Evolutionary conservation across 2,888 invertebrate species (phyloP), one percentile per base, ranked within the genome.

Genomic region (Pandemis heparana): DNA sequence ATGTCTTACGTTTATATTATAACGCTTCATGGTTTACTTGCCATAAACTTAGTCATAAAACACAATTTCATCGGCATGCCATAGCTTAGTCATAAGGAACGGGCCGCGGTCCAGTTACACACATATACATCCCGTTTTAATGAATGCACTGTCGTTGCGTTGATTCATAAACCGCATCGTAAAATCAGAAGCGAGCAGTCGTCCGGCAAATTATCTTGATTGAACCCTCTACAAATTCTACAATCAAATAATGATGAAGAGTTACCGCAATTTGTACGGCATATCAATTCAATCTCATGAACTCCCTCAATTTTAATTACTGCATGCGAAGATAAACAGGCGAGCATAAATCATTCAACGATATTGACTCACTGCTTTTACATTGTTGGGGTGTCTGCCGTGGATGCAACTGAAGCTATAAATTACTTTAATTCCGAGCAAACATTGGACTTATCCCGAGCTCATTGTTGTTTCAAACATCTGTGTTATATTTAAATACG

Each of bases 121-220:
- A 80, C 80, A 79, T 77, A 79, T 80, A 79, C 79, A 82, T 85
- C 83, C 85, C 85, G 83, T 87, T 87, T 85, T 84, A 85, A 86
- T 84, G 85, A 88, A 87, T 83, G 84, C 85, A 84, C 81, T 84
- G 87, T 84, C 83, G 85, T 85, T 88, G 89, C 83, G 85, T 85
- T 88, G 89, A 91, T 87, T 91, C 89, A 90, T 85, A 84, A 80
- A 81, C 80, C 82, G 79, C 83, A 83, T 88, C 86, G 84, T 88
- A 86, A 89, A 91, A 88, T 87, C 85, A 85, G 84, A 87, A 69
- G 83, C 83, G 84, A 66, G 78, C 86, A 86, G 83, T 87, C 84
- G 83, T 80, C 84, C 82, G 83, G 82, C 77, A 82, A 87, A 86
- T 85, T 56, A 56, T 56, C 56, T 56, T 56, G 56, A 82, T 79